These are phyloP conservation scores for Drosophila orosa DNA, from an alignment of 1,140 invertebrate genomes.

Conservation along the genomic window DNA sequence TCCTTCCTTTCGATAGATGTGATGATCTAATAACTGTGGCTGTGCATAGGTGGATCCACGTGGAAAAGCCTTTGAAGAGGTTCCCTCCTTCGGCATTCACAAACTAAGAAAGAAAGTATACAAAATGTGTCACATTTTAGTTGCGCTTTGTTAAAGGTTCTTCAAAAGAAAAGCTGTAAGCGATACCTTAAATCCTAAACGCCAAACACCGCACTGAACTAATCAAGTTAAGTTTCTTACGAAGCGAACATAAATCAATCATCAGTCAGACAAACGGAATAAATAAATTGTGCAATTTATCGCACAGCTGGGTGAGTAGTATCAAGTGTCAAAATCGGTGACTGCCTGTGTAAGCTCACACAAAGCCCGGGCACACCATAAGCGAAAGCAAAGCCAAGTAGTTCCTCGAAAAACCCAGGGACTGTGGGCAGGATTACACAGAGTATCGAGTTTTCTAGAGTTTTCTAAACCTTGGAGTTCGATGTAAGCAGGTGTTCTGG, in stretches of 20 bases:
- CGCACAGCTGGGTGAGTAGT: conserved; percentile 1
- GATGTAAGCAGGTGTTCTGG: neutral
- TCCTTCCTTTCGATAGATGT: neutral
- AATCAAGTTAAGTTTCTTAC: neutral
- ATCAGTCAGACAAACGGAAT: neutral
- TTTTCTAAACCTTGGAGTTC: neutral
- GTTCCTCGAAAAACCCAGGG: neutral
- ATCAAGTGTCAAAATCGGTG: neutral
- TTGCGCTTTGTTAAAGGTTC: neutral
- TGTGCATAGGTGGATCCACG: neutral
- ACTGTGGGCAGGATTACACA: neutral
- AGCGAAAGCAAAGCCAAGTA: neutral
- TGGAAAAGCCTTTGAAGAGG: neutral
- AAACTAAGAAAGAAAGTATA: neutral
- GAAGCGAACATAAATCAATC: neutral
- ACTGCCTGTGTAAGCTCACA: neutral
- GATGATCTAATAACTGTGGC: neutral
- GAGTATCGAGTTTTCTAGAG: no score
- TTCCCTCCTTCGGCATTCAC: conserved; percentile 1
- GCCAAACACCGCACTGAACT: neutral
- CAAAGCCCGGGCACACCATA: neutral
- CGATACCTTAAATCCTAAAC: neutral
- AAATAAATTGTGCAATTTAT: neutral
- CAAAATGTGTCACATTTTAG: neutral
- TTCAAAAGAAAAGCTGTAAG: neutral